Base-by-base conservation (phyloP, 2,113 vertebrate species). In the Suricata suricatta region DNA sequence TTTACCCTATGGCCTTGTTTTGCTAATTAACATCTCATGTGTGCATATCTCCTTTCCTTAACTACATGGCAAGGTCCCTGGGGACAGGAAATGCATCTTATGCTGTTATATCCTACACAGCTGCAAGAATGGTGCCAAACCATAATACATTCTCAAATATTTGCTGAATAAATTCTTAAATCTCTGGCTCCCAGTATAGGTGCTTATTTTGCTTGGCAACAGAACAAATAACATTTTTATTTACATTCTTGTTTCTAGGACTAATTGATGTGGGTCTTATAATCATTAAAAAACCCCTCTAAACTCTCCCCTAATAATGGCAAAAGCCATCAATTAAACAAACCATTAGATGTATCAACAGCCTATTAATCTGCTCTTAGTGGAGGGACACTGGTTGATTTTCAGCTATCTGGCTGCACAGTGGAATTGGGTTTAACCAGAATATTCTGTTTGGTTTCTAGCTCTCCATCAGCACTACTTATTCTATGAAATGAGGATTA, bases 111-210 rank as follows among this genome's bases (percentile, higher is more conserved):
- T 72, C 69, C 57, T 47, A 16, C 63, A 33, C 60, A 71, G 72
- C 79, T 54, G 0, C 5, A 16, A 83, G 77, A 89, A 95, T 14
- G 10, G 72, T 50, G 74, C 80, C 95, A 92, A 87, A 71, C 90
- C 5, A 0, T 92, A 80, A 74, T 21, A 41, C 31, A 2, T 25
- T 66, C 76, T 96, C 94, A 94, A 94, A 97, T 97, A 97, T 97
- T 97, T 98, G 82, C 90, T n/a, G 60, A 96, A 82, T 88, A 90
- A 97, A 97, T 96, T 97, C 97, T 96, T 98, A 96, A 97, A 94
- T 72, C 93, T 50, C 96, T 93, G 85, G 90, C 88, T 95, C 87
- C 74, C 93, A 96, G 71, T 38, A 82, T 76, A 96, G 95, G 93
- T 95, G 66, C 68, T 96, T 96, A 69, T 96, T 97, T 98, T 91